phyloP scores from a whole-genome alignment of 2,113 vertebrate genomes.

The Phylloscopus trochilus region DNA sequence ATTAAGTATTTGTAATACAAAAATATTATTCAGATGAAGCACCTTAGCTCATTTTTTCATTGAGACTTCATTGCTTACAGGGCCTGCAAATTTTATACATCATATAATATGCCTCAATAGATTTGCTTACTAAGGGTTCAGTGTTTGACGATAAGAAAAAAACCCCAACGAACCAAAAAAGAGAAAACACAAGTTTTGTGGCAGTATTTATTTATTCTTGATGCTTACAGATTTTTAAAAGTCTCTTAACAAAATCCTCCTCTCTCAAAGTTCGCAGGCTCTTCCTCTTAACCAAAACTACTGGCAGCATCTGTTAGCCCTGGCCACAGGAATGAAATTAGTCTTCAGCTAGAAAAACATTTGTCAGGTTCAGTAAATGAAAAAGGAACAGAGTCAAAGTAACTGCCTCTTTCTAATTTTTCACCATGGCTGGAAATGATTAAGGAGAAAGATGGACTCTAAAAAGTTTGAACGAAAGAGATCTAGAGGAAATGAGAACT shows the following conservation, averaged over 20 bases:
- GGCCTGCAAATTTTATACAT: neutral
- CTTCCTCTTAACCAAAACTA: neutral
- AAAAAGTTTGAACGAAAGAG: neutral
- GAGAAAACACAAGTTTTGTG: neutral
- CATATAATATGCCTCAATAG: neutral
- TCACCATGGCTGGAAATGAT: neutral
- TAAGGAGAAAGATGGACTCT: neutral
- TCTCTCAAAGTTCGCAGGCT: neutral
- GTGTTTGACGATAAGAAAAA: neutral
- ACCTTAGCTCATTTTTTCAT: neutral
- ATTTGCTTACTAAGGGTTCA: neutral
- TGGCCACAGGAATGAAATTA: neutral
- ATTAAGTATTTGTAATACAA: neutral
- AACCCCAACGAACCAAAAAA: no score
- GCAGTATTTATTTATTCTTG: neutral
- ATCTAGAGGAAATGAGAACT: neutral
- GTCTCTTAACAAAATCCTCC: neutral
- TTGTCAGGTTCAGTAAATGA: neutral
- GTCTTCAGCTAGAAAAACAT: neutral
- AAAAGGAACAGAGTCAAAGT: neutral
- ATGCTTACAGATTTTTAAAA: neutral
- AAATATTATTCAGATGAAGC: neutral
- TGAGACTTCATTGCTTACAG: neutral
- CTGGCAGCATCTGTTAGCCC: neutral
- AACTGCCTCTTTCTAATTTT: neutral